Percentiles rank a stretch among this genome's conserved stretches.
Conservation (phyloP, 2,888 invertebrate species). For the Synanthedon vespiformis region DNA sequence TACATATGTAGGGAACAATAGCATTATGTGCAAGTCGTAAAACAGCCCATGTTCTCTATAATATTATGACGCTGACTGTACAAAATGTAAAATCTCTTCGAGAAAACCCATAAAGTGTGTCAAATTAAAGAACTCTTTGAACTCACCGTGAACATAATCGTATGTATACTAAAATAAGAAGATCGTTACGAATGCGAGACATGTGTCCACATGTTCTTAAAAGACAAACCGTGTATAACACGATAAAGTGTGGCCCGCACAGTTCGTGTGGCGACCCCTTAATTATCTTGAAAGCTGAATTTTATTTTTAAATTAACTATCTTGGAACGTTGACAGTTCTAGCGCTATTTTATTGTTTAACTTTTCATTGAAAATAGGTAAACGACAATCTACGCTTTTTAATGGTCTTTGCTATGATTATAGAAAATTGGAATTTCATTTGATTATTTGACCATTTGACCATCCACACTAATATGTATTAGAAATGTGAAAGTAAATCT, state of each 20-base stretch:
- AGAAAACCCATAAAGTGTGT: conserved; percentile 58
- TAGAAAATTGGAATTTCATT: no score
- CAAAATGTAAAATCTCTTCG: conserved; percentile 35
- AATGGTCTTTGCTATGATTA: no score
- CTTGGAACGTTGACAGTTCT: conserved; percentile 13
- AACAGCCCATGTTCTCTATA: not conserved
- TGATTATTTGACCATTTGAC: no score
- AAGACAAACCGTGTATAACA: conserved; percentile 56
- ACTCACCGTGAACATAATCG: conserved; percentile 52
- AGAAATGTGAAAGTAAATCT: no score
- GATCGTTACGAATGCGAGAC: conserved; percentile 48
- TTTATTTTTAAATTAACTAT: conserved; percentile 18
- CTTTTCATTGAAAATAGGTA: no score
- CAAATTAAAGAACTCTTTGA: conserved; percentile 65
- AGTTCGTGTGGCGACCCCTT: conserved; percentile 17
- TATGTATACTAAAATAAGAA: conserved; percentile 55
- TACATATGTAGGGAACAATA: no score
- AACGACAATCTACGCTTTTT: no score
- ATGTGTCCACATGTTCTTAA: conserved; percentile 58
- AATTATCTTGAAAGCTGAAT: conserved; percentile 18
- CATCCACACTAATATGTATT: no score
- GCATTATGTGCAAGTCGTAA: not conserved
- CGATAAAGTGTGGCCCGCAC: conserved; percentile 38
- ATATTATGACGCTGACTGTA: conserved; percentile 19
- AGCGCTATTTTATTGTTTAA: not conserved